Evolutionary conservation across 2,113 vertebrate genomes (phyloP).

Genomic region (Entosphenus tridentatus): DNA sequence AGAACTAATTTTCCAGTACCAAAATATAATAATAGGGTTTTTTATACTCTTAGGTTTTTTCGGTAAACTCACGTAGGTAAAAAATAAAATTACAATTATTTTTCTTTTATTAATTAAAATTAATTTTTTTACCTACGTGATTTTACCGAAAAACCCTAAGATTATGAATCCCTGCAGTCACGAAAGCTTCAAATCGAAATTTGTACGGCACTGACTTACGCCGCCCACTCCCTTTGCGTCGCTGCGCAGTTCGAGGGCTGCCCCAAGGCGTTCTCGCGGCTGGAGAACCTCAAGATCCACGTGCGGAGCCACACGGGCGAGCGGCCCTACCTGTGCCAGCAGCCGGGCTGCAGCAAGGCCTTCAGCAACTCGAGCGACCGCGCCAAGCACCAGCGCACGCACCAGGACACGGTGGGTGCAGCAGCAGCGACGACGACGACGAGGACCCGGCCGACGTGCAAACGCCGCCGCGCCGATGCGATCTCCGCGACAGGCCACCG

Average conservation of each 20-base stretch:
- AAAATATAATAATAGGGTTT: too few relatives aligned
- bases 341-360: conserved; percentile 70
- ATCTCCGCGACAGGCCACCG: too few relatives aligned
- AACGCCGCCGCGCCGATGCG: too few relatives aligned
- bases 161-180: too few relatives aligned
- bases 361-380: conserved; percentile 98
- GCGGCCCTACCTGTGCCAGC: conserved; percentile 72
- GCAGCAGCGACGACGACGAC: not conserved
- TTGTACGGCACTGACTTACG: not conserved
- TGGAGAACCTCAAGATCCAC: conserved; percentile 96
- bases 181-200: not conserved
- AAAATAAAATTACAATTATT: too few relatives aligned
- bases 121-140: too few relatives aligned
- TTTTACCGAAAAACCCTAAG: too few relatives aligned
- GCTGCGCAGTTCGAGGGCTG: conserved; percentile 64
- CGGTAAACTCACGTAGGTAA: too few relatives aligned
- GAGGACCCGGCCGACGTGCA: too few relatives aligned
- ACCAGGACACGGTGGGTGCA: conserved; percentile 41
- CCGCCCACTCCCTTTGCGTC: conserved; percentile 7
- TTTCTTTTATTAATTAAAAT: not conserved
- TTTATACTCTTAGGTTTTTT: too few relatives aligned
- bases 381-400: conserved; percentile 88
- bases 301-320: conserved; percentile 83
- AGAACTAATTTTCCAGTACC: too few relatives aligned
- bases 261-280: conserved; percentile 81